These are phyloP conservation scores for Ceratoteleas bidentatus DNA, from an alignment of 1,140 invertebrate genomes.

Conservation along the genomic window DNA sequence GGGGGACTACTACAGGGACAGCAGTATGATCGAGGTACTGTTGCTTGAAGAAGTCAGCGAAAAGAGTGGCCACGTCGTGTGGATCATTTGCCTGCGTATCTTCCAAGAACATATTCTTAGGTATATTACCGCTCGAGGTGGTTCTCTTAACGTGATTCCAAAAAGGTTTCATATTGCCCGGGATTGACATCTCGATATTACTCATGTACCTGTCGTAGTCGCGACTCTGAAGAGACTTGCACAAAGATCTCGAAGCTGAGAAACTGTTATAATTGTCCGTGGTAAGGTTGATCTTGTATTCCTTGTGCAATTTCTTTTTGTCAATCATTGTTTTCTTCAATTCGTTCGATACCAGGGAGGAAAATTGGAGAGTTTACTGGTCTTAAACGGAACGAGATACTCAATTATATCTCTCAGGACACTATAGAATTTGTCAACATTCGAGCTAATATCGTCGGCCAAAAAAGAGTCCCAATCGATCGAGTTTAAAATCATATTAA, in stretches of 20 bases:
- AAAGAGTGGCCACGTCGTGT: background rate
- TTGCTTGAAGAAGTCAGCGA: background rate
- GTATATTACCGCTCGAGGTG: background rate
- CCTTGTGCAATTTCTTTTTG: background rate
- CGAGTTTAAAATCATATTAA: conserved; percentile 3
- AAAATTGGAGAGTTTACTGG: background rate
- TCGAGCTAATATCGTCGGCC: background rate
- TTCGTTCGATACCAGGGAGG: background rate
- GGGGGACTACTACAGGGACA: too few species aligned
- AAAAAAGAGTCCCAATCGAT: background rate
- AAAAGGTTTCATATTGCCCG: conserved; percentile 1
- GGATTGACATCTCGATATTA: background rate
- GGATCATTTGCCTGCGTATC: background rate
- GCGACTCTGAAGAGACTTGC: background rate
- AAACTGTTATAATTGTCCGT: background rate
- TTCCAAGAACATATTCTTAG: background rate
- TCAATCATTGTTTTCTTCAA: background rate
- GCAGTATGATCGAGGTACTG: background rate
- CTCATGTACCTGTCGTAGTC: background rate
- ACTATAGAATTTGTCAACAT: background rate
- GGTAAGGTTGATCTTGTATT: background rate
- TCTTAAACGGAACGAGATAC: background rate
- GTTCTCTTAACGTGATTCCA: background rate
- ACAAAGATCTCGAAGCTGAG: background rate
- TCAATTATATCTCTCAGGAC: background rate